phyloP scores from a whole-genome alignment of 2,888 invertebrate species.

The Lordiphosa fenestrarum region DNA sequence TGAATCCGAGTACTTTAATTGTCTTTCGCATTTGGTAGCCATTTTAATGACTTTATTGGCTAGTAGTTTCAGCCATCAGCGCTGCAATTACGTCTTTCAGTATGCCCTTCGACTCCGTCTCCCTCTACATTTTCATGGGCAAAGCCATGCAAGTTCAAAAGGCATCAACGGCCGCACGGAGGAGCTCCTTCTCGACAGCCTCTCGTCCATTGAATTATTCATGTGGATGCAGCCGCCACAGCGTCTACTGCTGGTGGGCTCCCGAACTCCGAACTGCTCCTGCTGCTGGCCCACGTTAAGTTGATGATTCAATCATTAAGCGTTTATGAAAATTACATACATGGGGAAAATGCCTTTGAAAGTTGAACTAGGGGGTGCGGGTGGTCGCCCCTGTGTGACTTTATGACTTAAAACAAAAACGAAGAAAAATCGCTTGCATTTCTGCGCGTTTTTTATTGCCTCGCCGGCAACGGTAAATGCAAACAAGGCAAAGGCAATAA shows the following conservation, averaged over 20 bases:
- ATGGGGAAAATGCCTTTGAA: conserved; percentile 12
- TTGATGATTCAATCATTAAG: conserved; percentile 64
- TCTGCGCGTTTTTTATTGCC: conserved; percentile 20
- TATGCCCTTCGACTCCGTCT: background rate
- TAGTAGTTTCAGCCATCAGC: conserved; percentile 14
- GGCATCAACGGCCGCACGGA: no score
- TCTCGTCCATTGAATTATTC: conserved; percentile 36
- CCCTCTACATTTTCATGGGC: background rate
- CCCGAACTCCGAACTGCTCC: background rate
- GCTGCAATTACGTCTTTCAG: conserved; percentile 10
- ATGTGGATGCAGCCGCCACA: conserved; percentile 32
- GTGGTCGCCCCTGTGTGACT: background rate
- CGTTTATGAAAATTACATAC: conserved; percentile 43
- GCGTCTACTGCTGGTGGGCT: background rate
- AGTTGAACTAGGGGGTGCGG: background rate
- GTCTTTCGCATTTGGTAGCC: no score
- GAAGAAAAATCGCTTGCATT: conserved; percentile 28
- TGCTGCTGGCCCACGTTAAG: conserved; percentile 20
- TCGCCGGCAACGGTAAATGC: conserved; percentile 32
- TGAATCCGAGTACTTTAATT: no score
- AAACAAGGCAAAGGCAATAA: conserved; percentile 26
- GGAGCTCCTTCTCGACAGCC: background rate
- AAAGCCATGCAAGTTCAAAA: no score
- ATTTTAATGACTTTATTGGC: conserved; percentile 18
- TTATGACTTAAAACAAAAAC: conserved; percentile 2